Conservation (phyloP, 2,888 invertebrate genomes). For the Thyatira batis region DNA sequence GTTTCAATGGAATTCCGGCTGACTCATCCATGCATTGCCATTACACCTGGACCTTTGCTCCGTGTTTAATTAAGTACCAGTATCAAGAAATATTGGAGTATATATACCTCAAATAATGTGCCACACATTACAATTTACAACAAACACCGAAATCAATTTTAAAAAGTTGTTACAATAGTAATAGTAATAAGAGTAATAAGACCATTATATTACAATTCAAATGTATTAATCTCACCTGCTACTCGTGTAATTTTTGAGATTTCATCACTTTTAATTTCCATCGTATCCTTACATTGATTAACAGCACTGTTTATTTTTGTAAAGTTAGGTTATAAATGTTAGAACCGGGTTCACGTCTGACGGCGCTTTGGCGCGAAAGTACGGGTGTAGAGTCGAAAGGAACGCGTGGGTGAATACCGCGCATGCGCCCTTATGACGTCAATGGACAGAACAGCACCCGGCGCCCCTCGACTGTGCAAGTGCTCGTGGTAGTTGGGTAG, state of each 20-base stretch:
- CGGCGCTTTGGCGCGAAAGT: conserved; percentile 76
- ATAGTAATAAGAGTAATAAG: too few species aligned
- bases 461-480: conserved; percentile 12
- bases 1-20: conserved; percentile 42
- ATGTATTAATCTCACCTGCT: conserved; percentile 60
- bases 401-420: conserved; percentile 58
- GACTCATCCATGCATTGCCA: conserved; percentile 34
- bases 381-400: conserved; percentile 34
- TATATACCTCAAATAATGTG: too few species aligned
- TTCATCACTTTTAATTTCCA: conserved; percentile 54
- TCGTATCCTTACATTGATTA: conserved; percentile 30
- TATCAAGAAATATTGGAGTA: conserved; percentile 1
- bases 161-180: too few species aligned
- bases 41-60: conserved; percentile 3
- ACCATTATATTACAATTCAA: too few species aligned
- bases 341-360: conserved; percentile 57
- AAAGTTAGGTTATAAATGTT: conserved; percentile 56
- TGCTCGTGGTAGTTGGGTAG: too few species aligned
- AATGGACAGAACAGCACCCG: conserved; percentile 47
- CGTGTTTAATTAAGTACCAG: background rate
- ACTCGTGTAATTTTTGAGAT: conserved; percentile 39
- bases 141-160: too few species aligned
- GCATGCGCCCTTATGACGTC: conserved; percentile 73
- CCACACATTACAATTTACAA: too few species aligned
- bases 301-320: conserved; percentile 23